These are phyloP conservation scores for Pteria penguin DNA, from an alignment of 2,888 invertebrate species.

Conservation along the genomic window DNA sequence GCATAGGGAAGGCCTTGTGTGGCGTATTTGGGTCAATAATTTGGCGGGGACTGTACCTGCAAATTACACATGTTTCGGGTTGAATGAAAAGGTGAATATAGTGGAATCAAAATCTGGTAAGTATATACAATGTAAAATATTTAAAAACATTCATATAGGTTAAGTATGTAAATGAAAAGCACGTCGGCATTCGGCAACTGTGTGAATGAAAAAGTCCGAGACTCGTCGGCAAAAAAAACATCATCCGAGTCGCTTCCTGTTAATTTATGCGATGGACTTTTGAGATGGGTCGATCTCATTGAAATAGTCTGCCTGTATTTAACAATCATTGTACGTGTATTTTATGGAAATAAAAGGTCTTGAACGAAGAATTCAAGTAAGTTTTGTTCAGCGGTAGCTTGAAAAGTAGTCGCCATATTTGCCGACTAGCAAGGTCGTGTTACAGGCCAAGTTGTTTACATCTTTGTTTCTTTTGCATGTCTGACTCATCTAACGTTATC, in stretches of 20 bases:
- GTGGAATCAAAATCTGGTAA: no score
- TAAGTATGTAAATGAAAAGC: not conserved
- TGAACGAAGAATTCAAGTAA: no score
- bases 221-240: not conserved
- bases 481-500: no score
- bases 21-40: constrained; percentile 24
- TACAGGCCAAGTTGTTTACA: not conserved
- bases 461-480: not conserved
- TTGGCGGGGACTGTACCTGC: constrained; percentile 34
- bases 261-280: no score
- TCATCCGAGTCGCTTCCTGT: not conserved
- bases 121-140: no score
- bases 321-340: no score
- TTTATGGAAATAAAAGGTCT: no score
- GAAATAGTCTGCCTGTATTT: no score
- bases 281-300: no score
- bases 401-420: not conserved
- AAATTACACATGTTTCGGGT: constrained; percentile 10
- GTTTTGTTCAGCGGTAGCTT: not conserved
- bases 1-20: constrained; percentile 37
- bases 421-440: not conserved
- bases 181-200: not conserved
- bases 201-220: not conserved
- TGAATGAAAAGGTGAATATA: no score
- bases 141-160: not conserved